phyloP scores from a whole-genome alignment of 2,113 vertebrate species.

The Synodontis membranacea region DNA sequence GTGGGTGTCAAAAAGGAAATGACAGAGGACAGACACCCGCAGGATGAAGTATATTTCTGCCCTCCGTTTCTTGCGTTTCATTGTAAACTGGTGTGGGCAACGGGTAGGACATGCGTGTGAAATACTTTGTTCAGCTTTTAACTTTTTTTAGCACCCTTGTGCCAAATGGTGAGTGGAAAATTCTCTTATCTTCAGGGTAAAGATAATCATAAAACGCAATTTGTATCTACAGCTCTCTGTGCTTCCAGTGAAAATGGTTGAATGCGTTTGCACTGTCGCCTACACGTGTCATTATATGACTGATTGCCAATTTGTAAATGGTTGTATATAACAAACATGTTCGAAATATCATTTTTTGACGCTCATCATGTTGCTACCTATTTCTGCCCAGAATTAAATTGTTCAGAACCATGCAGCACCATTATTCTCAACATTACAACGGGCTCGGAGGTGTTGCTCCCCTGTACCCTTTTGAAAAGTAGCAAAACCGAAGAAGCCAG shows the following conservation, averaged over 20 bases:
- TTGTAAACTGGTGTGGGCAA: not conserved
- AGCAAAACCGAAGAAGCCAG: not conserved
- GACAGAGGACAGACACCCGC: conserved; percentile 16
- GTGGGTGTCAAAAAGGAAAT: conserved; percentile 22
- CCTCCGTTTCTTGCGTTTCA: not conserved
- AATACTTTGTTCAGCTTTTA: conserved; percentile 26
- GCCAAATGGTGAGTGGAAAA: conserved; percentile 56
- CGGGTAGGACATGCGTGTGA: conserved; percentile 15
- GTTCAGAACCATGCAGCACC: not conserved
- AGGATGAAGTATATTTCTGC: conserved; percentile 19
- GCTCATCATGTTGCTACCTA: not conserved
- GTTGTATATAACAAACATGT: not conserved
- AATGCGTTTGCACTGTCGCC: not conserved
- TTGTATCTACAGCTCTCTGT: not conserved
- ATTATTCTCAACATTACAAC: not conserved
- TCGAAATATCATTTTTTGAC: not conserved
- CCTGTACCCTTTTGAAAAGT: conserved; percentile 39
- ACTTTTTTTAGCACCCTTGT: conserved; percentile 9
- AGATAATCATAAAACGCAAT: not conserved
- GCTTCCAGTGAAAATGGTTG: not conserved
- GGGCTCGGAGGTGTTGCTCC: conserved; percentile 60
- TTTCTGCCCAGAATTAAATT: conserved; percentile 13
- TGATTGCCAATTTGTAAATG: not conserved
- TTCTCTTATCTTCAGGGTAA: not conserved
- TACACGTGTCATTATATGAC: not conserved